Base-by-base conservation (phyloP, 2,113 vertebrate genomes). In the Heliornis fulica region DNA sequence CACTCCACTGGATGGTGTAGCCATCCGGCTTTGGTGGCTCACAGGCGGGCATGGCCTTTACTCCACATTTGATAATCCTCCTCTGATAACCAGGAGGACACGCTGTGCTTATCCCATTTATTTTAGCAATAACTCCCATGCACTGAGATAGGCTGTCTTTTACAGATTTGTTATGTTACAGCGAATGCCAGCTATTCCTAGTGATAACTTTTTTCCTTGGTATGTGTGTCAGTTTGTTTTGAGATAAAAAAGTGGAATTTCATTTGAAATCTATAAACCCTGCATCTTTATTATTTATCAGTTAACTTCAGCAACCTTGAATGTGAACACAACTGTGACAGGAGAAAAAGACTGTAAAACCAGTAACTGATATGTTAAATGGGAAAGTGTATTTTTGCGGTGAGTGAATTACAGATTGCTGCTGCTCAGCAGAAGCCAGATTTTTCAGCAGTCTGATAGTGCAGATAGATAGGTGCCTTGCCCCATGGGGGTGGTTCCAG, bases 191-290 rank as follows among this genome's bases (percentile, higher is more conserved):
- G 11, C 71, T 80, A 81, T 89, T 92, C 34, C 83, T 70, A 51
- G 56, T 71, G 93, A 94, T 96, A 96, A 81, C 40, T 29, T 88
- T 56, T 94, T 92, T 59, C 86, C 80, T 95, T 92, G 94, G 60
- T 26, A 22, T 50, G 29, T 59, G 38, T 83, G 56, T 78, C 72
- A 84, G 56, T 81, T 54, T 80, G 41, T 3, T 0, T 14, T 54
- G 43, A 93, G 94, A 95, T 91, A 89, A 93, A 91, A n/a, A 94
- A 89, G 32, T 53, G 65, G 79, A 46, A 48, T 87, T 93, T 92
- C 4, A 87, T 57, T 90, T 78, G 50, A 88, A 88, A 51, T 86
- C 41, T 19, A 81, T 74, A 74, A 93, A 36, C 8, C 5, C 5
- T 0, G 0, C 34, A 48, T 93, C 54, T 81, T 92, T 63, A 79